Percentiles rank a stretch among this genome's conserved stretches.
Evolutionary conservation across 2,113 vertebrate genomes (phyloP).

Genomic region (Orthonyx spaldingii): DNA sequence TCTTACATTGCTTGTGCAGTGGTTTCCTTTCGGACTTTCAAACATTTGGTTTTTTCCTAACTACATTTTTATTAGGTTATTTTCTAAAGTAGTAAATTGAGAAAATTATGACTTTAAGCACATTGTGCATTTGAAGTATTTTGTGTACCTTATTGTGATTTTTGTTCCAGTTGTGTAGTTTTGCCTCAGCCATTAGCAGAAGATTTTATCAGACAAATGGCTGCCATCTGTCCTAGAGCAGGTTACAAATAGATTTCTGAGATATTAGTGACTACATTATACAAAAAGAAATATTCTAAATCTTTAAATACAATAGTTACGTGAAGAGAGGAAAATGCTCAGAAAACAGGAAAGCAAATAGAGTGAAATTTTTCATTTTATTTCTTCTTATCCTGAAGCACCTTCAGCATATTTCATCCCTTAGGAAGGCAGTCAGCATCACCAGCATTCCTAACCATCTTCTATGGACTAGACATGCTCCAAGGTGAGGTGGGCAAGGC

Average conservation of each 20-base stretch:
- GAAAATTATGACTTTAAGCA: background rate
- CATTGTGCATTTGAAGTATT: background rate
- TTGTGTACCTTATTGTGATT: background rate
- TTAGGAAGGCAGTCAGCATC: background rate
- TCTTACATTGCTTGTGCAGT: background rate
- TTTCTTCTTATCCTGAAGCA: background rate
- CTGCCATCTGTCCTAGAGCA: conserved; percentile 1
- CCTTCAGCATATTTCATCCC: background rate
- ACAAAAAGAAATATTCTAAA: background rate
- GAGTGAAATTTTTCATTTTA: background rate
- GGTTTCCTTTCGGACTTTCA: background rate
- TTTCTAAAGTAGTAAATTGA: background rate
- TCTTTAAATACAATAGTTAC: background rate
- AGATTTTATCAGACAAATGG: background rate
- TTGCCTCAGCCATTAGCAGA: conserved; percentile 1
- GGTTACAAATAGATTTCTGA: conserved; percentile 23
- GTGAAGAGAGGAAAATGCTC: background rate
- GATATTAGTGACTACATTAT: background rate
- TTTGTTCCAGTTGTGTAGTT: background rate
- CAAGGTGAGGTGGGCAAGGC: background rate
- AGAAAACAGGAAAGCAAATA: background rate
- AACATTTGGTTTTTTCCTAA: background rate
- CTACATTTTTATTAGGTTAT: background rate
- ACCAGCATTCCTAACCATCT: background rate
- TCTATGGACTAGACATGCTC: background rate